phyloP scores from a whole-genome alignment of 2,888 invertebrate genomes.

The Stramonita haemastoma region DNA sequence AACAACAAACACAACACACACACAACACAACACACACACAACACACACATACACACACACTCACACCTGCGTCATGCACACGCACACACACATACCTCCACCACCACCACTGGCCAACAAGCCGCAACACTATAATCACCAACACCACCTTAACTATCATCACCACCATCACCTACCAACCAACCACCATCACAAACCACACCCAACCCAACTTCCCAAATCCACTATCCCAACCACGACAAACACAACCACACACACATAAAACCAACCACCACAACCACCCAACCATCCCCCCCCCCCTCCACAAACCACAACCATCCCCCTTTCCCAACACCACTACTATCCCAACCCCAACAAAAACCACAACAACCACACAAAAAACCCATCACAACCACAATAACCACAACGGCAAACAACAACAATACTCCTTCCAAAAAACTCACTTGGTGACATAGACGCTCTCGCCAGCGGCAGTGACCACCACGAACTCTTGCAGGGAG shows the following conservation, averaged over 20 bases:
- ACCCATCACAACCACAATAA: background rate
- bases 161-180: background rate
- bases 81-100: background rate
- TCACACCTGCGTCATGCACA: no score
- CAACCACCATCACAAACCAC: background rate
- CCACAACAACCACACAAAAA: background rate
- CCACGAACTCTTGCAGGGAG: slow-evolving; percentile 68
- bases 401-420: background rate
- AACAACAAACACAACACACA: background rate
- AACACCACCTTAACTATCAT: no score
- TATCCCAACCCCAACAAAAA: background rate
- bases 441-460: slow-evolving; percentile 67
- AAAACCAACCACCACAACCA: background rate
- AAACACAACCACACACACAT: background rate
- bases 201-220: background rate
- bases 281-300: background rate
- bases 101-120: background rate
- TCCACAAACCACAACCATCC: background rate
- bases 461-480: slow-evolving; percentile 53
- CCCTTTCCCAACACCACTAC: background rate
- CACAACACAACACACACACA: background rate
- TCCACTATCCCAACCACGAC: background rate
- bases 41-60: background rate
- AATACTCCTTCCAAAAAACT: slow-evolving; percentile 39
- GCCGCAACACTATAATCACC: background rate